Conservation (phyloP, 2,797 vertebrate genomes). For the Siniperca obscura region DNA sequence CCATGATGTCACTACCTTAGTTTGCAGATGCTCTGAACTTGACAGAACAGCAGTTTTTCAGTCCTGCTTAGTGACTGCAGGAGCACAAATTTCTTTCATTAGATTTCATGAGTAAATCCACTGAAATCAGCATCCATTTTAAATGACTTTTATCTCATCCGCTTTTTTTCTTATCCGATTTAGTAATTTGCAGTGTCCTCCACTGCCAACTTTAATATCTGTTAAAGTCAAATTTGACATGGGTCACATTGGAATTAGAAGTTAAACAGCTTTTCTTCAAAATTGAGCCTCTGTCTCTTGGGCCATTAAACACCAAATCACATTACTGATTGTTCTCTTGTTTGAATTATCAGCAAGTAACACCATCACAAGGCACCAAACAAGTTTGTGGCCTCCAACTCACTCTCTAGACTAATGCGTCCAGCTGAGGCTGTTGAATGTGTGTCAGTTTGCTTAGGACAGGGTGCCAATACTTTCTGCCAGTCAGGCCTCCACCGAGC, state of each 20-base stretch:
- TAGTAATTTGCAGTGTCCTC: conserved; percentile 13
- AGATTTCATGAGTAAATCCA: conserved; percentile 38
- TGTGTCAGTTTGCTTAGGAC: conserved; percentile 61
- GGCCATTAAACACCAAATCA: conserved; percentile 12
- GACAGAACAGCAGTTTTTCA: conserved; percentile 24
- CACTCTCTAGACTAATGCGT: conserved; percentile 37
- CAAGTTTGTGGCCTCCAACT: conserved; percentile 45
- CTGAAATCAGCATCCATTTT: conserved; percentile 27
- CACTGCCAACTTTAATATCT: conserved; percentile 13
- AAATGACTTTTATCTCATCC: conserved; percentile 33
- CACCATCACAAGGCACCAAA: conserved; percentile 14
- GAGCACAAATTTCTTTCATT: conserved; percentile 24
- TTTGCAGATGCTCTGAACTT: conserved; percentile 27
- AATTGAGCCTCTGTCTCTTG: background rate
- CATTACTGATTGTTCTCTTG: conserved; percentile 18
- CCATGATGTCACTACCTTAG: conserved; percentile 57
- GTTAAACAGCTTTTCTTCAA: conserved; percentile 28
- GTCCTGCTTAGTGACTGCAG: background rate
- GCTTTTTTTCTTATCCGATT: conserved; percentile 36
- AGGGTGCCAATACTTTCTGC: conserved; percentile 52
- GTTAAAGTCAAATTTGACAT: conserved; percentile 35
- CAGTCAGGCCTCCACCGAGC: conserved; percentile 45
- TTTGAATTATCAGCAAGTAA: conserved; percentile 5
- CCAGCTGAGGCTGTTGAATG: conserved; percentile 63
- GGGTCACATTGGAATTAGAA: conserved; percentile 24